phyloP scores from a whole-genome alignment of 2,113 vertebrate species.

The Megaceryle torquata region DNA sequence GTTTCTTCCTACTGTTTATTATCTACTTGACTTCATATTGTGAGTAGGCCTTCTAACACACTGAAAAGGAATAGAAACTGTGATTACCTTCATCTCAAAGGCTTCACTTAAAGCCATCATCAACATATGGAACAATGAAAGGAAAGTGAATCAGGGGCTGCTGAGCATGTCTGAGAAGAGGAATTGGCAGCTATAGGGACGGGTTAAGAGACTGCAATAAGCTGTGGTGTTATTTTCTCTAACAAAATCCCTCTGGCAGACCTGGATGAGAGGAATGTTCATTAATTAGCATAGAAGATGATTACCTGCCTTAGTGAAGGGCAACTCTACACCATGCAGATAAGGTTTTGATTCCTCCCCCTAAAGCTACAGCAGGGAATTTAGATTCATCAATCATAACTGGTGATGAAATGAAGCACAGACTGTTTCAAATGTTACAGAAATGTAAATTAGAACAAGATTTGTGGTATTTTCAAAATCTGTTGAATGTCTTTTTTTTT shows the following conservation, averaged over 20 bases:
- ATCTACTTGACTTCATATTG: background rate
- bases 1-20: background rate
- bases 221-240: background rate
- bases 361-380: background rate
- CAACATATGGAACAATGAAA: background rate
- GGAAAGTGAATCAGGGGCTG: background rate
- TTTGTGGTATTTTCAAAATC: background rate
- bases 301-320: background rate
- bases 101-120: background rate
- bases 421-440: background rate
- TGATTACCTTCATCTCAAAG: background rate
- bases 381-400: background rate
- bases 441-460: background rate
- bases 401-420: background rate
- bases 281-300: conserved; percentile 21
- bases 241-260: background rate
- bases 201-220: background rate
- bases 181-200: background rate
- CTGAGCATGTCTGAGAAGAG: background rate
- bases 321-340: background rate
- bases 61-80: background rate
- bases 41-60: background rate
- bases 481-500: background rate
- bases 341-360: background rate
- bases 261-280: background rate